These are phyloP conservation scores for Dolomedes plantarius DNA, from an alignment of 2,888 invertebrate species.

Conservation along the genomic window DNA sequence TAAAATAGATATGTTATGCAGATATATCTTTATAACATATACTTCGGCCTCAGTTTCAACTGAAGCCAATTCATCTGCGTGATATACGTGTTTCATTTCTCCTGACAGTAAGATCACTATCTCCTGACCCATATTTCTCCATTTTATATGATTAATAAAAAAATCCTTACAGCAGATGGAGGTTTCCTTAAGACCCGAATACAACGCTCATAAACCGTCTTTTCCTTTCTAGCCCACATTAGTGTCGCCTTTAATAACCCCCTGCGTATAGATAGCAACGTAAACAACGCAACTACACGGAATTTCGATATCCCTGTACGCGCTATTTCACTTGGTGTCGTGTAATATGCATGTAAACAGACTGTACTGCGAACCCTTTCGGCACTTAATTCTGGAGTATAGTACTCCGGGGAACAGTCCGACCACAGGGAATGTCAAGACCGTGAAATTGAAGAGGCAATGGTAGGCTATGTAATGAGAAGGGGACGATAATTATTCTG, in stretches of 20 bases:
- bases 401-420: constrained; percentile 32
- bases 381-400: constrained; percentile 59
- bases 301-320: constrained; percentile 68
- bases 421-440: constrained; percentile 28
- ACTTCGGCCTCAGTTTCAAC: too few relatives aligned
- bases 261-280: constrained; percentile 44
- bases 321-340: constrained; percentile 56
- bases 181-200: background rate
- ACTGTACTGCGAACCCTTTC: constrained; percentile 53
- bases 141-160: background rate
- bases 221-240: constrained; percentile 49
- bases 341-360: constrained; percentile 69
- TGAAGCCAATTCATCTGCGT: too few relatives aligned
- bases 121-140: background rate
- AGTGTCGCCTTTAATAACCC: constrained; percentile 48
- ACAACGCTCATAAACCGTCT: constrained; percentile 38
- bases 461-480: constrained; percentile 61
- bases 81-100: background rate
- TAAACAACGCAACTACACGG: constrained; percentile 69
- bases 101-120: background rate
- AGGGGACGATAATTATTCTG: constrained; percentile 52
- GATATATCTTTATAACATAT: too few relatives aligned
- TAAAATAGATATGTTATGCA: too few relatives aligned
- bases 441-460: constrained; percentile 38
- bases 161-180: background rate